Evolutionary conservation across 2,113 vertebrate species (phyloP).

Genomic region (Tetraodon nigroviridis): DNA sequence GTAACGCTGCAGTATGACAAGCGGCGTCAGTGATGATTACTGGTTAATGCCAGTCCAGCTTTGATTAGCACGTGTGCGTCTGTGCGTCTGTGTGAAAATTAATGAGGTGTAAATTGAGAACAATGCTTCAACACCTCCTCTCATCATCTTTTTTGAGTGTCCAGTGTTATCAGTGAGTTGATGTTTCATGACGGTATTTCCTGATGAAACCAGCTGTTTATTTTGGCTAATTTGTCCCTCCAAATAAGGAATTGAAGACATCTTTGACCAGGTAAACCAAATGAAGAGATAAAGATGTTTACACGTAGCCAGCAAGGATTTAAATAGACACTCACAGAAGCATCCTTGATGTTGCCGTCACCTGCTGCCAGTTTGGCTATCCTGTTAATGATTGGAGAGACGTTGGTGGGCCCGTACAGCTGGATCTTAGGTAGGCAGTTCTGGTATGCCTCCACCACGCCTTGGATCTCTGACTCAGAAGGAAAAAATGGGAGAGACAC

Average conservation of each 20-base stretch:
- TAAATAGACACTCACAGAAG: conserved; percentile 77
- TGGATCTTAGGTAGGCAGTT: conserved; percentile 95
- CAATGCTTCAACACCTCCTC: too few species aligned
- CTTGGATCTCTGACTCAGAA: conserved; percentile 84
- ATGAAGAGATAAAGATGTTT: background rate
- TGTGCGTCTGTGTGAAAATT: too few species aligned
- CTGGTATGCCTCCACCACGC: conserved; percentile 93
- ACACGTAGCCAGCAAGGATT: background rate
- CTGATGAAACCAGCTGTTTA: too few species aligned
- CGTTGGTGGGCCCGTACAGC: conserved; percentile 92
- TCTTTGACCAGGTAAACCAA: too few species aligned
- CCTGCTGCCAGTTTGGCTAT: conserved; percentile 82
- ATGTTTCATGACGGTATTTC: too few species aligned
- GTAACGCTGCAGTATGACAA: conserved; percentile 78
- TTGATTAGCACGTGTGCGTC: too few species aligned
- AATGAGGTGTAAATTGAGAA: too few species aligned
- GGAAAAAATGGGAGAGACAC: background rate
- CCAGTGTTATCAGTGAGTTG: too few species aligned
- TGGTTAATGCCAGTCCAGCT: too few species aligned
- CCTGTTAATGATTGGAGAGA: conserved; percentile 92
- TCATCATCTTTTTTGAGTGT: too few species aligned
- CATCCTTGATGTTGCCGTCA: conserved; percentile 84
- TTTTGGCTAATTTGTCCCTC: too few species aligned
- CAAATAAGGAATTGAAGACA: too few species aligned
- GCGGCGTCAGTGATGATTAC: background rate